Percentiles rank a stretch among this genome's conserved stretches.
phyloP scores from a whole-genome alignment of 2,113 vertebrate species.

The Phaethornis superciliosus region DNA sequence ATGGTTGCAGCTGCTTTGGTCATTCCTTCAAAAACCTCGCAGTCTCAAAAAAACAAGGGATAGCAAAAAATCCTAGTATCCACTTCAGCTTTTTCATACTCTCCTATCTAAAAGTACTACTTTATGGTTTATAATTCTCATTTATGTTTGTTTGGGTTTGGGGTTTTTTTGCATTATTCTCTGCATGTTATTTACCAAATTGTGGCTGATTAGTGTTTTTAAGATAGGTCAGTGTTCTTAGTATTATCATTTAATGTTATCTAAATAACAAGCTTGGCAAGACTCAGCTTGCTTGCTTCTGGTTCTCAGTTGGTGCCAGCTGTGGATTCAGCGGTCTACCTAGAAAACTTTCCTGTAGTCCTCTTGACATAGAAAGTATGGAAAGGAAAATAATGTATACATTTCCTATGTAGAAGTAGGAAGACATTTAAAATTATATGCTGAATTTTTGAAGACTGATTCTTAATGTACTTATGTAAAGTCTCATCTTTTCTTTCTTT shows the following conservation, averaged over 20 bases:
- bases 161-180: not conserved
- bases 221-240: not conserved
- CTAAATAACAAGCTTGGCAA: not conserved
- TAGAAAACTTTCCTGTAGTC: not conserved
- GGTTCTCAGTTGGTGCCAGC: not conserved
- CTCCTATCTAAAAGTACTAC: not conserved
- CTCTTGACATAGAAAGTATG: not conserved
- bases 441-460: not conserved
- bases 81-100: not conserved
- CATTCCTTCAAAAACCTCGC: not conserved
- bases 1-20: not conserved
- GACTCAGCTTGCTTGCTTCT: not conserved
- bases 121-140: not conserved
- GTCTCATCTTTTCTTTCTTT: not conserved
- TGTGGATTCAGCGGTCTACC: not conserved
- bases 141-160: too few species aligned
- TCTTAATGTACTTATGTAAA: not conserved
- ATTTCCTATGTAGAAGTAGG: not conserved
- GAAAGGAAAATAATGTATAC: not conserved
- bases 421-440: not conserved
- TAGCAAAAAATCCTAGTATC: not conserved
- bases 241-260: not conserved
- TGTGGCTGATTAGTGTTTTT: not conserved
- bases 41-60: not conserved
- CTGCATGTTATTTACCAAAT: not conserved